Evolutionary conservation across 2,888 invertebrate genomes (phyloP).

Genomic region (Mactromeris polynyma): DNA sequence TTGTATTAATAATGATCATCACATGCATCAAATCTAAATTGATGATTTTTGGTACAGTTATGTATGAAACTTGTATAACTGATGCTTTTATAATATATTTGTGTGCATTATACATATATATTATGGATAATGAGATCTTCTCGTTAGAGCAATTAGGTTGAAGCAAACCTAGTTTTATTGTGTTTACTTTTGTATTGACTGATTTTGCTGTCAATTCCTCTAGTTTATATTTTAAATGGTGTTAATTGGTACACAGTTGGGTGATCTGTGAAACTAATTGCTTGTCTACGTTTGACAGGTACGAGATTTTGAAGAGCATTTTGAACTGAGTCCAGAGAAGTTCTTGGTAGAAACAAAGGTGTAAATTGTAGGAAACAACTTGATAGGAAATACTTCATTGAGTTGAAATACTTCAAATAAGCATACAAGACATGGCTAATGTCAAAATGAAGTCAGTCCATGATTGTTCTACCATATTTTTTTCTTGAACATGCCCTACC

Average conservation of each 20-base stretch:
- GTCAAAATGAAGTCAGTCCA: conserved; percentile 44
- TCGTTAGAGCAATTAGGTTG: neutral
- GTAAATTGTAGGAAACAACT: conserved; percentile 36
- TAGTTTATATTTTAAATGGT: neutral
- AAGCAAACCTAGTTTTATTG: neutral
- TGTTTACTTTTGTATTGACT: neutral
- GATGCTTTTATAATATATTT: no score
- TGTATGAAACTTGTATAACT: no score
- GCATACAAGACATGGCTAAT: conserved; percentile 20
- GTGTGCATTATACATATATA: no score
- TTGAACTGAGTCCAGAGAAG: conserved; percentile 44
- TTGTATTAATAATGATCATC: no score
- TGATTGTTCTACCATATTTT: conserved; percentile 45
- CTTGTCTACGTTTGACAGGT: conserved; percentile 30
- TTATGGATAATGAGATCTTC: neutral
- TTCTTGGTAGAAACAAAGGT: conserved; percentile 26
- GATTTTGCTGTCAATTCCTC: neutral
- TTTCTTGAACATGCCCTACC: conserved; percentile 5
- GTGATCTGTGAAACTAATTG: conserved; percentile 44
- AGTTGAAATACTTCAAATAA: conserved; percentile 25
- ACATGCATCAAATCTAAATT: no score
- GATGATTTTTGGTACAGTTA: no score
- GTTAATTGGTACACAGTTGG: neutral
- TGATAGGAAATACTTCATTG: conserved; percentile 9
- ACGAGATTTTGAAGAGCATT: conserved; percentile 23